phyloP scores from a whole-genome alignment of 1,140 invertebrate genomes.

The Apis mellifera region Amel_HAv3.1 CM009931.2:14135001-14135500 shows the following conservation, averaged over 20 bases:
- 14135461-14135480: conserved; percentile 39
- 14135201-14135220: background rate
- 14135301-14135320: conserved; percentile 2
- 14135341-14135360: background rate
- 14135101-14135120: background rate
- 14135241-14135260: background rate
- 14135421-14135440: background rate
- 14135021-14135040: no score
- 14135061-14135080: no score
- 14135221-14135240: no score
- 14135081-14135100: no score
- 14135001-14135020: background rate
- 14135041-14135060: background rate
- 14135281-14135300: background rate
- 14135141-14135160: conserved; percentile 82
- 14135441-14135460: background rate
- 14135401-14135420: conserved; percentile 72
- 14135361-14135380: background rate
- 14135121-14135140: conserved; percentile 59
- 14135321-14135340: background rate
- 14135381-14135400: conserved; percentile 65
- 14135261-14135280: background rate
- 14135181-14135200: background rate
- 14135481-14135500: conserved; percentile 38
- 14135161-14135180: conserved; percentile 79